Conservation (phyloP, 2,888 invertebrate genomes). For the Microchrysa polita region DNA sequence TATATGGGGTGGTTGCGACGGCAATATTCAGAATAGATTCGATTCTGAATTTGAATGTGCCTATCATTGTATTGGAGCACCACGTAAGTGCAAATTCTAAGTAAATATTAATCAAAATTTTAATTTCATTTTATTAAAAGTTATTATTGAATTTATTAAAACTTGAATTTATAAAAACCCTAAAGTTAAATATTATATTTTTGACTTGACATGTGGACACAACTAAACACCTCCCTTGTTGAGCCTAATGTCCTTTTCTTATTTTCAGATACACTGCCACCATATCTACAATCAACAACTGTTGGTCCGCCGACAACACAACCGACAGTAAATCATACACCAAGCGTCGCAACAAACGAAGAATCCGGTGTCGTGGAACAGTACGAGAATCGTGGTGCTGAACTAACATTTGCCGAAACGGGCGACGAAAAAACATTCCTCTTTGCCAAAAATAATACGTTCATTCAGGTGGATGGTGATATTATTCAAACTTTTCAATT, state of each 20-base stretch:
- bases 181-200: too few species aligned
- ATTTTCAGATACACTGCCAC: constrained; percentile 67
- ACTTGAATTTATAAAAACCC: too few species aligned
- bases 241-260: too few species aligned
- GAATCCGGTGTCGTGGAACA: constrained; percentile 71
- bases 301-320: constrained; percentile 65
- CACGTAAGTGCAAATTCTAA: constrained; percentile 65
- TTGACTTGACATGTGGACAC: too few species aligned
- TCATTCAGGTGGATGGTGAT: constrained; percentile 90
- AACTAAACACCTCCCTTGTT: too few species aligned
- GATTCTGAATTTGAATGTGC: constrained; percentile 74
- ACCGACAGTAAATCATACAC: constrained; percentile 64
- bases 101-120: neutral
- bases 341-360: constrained; percentile 44
- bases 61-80: constrained; percentile 70
- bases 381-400: constrained; percentile 77
- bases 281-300: constrained; percentile 67
- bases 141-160: too few species aligned
- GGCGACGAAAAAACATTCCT: constrained; percentile 88
- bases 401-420: constrained; percentile 85
- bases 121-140: too few species aligned
- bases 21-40: constrained; percentile 74
- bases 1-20: constrained; percentile 75
- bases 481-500: constrained; percentile 90
- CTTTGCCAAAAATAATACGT: constrained; percentile 90